Base-by-base conservation (phyloP, 1,140 invertebrate species). In the Magallana angulata region DNA sequence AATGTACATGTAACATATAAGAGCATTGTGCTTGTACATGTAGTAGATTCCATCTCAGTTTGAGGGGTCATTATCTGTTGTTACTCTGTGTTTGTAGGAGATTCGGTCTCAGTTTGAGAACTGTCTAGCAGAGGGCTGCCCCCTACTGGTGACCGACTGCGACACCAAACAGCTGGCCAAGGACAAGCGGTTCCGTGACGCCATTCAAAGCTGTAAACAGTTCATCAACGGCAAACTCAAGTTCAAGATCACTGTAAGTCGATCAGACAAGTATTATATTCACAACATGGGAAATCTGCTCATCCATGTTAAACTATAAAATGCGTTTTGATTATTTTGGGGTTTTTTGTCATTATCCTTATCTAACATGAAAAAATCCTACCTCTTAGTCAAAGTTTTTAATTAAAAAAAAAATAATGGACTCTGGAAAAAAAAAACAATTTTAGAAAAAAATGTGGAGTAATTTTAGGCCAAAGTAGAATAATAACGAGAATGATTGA, bases 161-260 rank as follows among this genome's bases (percentile, higher is more conserved):
- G 93, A 95, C 84, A 88, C 92, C 14, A 80, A 90, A 30, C 90
- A 88, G 84, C 86, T 95, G 12, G 84, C 90, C 24, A 90, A 90
- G 59, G 93, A 95, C 85, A 87, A 88, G 14, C 85, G 93, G 48
- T 94, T 94, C 89, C 85, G 86, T 8, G 89, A 91, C 82, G 92
- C 93, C 24, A 92, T 95, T 18, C 89, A 91, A 62, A 91, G 85
- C 82, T 92, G 93, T 82, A 87, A 81, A 71, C 90, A 88, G 9
- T 95, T 95, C 85, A 92, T 94, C 57, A 89, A 92, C 76, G 93
- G 92, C 4, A 94, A 93, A 83, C 88, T 87, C 36, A 91, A 93
- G 64, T 94, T 94, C 85, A 95, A 95, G 91, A 92, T 95, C 57
- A 91, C 91, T 89, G 94, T 95, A 89, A 93, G 93, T 93, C 76